Base-by-base conservation (phyloP, 2,888 invertebrate genomes). In the Troides aeacus region DNA sequence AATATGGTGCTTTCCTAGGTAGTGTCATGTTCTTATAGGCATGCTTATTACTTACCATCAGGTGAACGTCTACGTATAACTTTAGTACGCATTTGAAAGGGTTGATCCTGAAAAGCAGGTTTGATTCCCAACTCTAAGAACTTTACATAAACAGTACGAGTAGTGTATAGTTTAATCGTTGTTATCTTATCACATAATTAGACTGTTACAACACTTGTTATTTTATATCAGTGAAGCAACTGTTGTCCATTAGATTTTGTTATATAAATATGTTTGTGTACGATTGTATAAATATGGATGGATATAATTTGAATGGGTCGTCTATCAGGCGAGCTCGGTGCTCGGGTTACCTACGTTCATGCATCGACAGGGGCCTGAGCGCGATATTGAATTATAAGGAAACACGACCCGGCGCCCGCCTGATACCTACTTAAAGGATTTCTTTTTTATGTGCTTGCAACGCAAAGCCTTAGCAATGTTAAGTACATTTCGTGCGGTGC, bases 361-460 rank as follows among this genome's bases (percentile, higher is more conserved):
- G 79, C 79, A 77, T 79, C 77, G 80, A 77, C 78, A 77, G 77
- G 74, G 77, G 76, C 75, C 75, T 76, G 74, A 76, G 79, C 79
- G 70, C 72, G 75, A 72, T 74, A 70, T 73, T 73, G 78, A 67
- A 70, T 70, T 74, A 77, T 72, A 69, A 73, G 79, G 85, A 80
- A 84, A 87, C 75, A 79, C 72, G 81, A 86, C 75, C 77, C 72
- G 84, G 84, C 86, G 84, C 82, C 84, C 75, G 73, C 67, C 70
- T 70, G 66, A 60, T 70, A 42, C 66, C 30, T 60, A 66, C 70
- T 66, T 60, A 70, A 66, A 66, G 70, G 70, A 70, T 70, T 66
- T 39, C 1, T 59, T 64, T 64, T 56, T 61, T 62, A 63, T 59
- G 39, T 68, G 50, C 63, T 36, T 17, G 60, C 42, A n/a, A 30